Evolutionary conservation across 2,113 vertebrate genomes (phyloP).

Genomic region (Tetraodon nigroviridis): DNA sequence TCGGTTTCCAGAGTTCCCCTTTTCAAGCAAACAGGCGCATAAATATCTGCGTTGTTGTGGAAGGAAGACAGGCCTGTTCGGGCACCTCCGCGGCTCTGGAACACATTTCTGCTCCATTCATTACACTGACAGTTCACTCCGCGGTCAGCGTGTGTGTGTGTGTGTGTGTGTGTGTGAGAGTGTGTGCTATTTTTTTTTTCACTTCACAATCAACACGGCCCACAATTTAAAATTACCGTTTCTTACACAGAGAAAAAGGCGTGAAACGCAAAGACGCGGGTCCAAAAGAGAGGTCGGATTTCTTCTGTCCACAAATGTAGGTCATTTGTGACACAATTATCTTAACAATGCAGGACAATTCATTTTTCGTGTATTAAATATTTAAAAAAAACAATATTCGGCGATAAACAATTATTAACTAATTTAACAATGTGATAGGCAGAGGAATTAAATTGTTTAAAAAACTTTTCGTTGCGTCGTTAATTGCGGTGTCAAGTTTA

Average conservation of each 20-base stretch:
- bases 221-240: conserved; percentile 2
- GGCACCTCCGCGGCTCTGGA: conserved; percentile 65
- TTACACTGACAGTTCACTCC: conserved; percentile 64
- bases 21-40: conserved; percentile 32
- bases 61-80: conserved; percentile 64
- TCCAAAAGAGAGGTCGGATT: background rate
- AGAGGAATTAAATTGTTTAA: too few species aligned
- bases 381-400: too few species aligned
- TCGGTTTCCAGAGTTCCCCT: conserved; percentile 26
- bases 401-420: too few species aligned
- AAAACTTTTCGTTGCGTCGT: too few species aligned
- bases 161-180: background rate
- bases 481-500: too few species aligned
- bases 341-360: background rate
- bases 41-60: conserved; percentile 51
- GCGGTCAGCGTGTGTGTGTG: conserved; percentile 43
- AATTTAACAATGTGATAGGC: too few species aligned
- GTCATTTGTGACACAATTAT: conserved; percentile 23
- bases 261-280: conserved; percentile 4
- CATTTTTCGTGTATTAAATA: too few species aligned
- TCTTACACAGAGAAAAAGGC: background rate
- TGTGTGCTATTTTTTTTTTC: conserved; percentile 4
- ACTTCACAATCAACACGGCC: conserved; percentile 14
- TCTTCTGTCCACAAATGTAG: conserved; percentile 18
- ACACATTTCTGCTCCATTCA: conserved; percentile 64